Conservation (phyloP, 2,797 vertebrate species). For the Pyrrhura leucotis region DNA sequence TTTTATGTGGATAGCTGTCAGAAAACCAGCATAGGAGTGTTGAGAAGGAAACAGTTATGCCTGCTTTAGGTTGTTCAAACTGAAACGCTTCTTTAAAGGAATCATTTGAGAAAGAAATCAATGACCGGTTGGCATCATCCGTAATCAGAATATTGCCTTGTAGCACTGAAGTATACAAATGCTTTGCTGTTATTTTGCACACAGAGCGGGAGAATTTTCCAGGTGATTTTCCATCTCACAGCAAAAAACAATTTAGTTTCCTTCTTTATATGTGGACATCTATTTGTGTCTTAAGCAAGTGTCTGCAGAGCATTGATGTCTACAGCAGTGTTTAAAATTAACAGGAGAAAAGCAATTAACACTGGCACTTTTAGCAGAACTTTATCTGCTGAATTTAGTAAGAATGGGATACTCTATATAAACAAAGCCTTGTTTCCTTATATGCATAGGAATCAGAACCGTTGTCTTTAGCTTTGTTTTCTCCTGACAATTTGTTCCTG, state of each 20-base stretch:
- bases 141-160: not conserved
- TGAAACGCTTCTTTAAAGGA: not conserved
- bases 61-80: not conserved
- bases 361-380: not conserved
- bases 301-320: not conserved
- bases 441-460: not conserved
- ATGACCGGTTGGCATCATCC: not conserved
- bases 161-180: not conserved
- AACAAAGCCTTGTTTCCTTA: not conserved
- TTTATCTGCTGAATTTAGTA: not conserved
- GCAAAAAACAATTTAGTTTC: not conserved
- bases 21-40: not conserved
- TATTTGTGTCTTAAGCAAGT: not conserved
- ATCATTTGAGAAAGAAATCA: not conserved
- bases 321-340: not conserved
- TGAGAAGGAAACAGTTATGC: not conserved
- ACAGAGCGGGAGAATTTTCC: not conserved
- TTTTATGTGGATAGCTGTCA: not conserved
- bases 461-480: not conserved
- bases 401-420: not conserved
- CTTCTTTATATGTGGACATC: not conserved
- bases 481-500: not conserved
- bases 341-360: not conserved
- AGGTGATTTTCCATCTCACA: not conserved
- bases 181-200: conserved; percentile 10